Base-by-base conservation (phyloP, 64 coral and sea anemone genomes). In the Montipora efflorescens region DNA sequence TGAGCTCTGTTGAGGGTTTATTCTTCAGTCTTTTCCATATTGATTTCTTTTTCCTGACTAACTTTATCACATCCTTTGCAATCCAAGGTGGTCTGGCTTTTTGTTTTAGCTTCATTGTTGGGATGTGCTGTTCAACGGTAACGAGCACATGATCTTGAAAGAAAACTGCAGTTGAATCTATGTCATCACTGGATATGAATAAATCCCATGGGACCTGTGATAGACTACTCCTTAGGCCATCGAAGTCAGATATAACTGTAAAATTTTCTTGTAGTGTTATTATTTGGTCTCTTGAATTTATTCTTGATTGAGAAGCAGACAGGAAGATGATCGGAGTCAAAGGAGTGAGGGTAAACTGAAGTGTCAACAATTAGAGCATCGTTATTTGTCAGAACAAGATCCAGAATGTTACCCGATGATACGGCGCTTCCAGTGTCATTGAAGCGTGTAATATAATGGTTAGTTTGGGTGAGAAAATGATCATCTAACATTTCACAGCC, bases 181-280 rank as follows among this genome's bases (percentile, higher is more conserved):
- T 36, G 36, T 36, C 36, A 36, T 2, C 36, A 36, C 36, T 36
- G 36, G 36, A 36, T 36, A 36, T 36, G 67, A 73, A 75, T 73
- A 64, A 43, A 75, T 13, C 43, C 75, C 86, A 64, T 51, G 57
- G 44, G 78, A 51, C 25, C 18, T 23, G 57, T 14, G 5, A 16
- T 79, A 72, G 72, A 88, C 57, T 89, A 48, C 78, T 75, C 73
- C 78, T 47, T 62, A 89, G 61, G 44, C 87, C 74, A n/a, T 89
- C 78, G 78, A 89, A 78, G 57, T 89, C 87, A 89, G 87, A 55
- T 25, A 53, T 89, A 89, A 77, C 74, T 78, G 57, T 78, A 78
- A 75, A 89, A 70, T 71, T 89, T 76, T 89, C 87, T 47, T 57
- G 75, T 48, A 16, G 61, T 71, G 78, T 89, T 89, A 36, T 36